Base-by-base conservation (phyloP, 2,888 invertebrate species). In the Melieria omissa region DNA sequence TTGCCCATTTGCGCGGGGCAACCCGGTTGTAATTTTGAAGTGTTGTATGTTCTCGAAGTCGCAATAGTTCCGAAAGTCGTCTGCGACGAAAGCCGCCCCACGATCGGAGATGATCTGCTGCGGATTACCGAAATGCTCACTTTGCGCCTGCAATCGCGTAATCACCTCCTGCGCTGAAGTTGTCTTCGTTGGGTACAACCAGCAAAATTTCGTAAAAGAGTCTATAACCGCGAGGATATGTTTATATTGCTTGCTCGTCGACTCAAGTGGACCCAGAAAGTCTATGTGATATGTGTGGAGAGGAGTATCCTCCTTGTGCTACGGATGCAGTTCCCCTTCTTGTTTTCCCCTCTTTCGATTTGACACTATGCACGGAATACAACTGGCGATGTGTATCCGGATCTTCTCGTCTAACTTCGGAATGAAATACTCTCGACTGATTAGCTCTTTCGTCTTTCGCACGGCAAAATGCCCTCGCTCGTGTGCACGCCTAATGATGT, bases 141-240 rank as follows among this genome's bases (percentile, higher is more conserved):
- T 81, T 42, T 83, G 82, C 4, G 74, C 29, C 6, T 66, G 70
- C 4, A 86, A 55, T 72, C 81, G 82, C 1, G 74, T 52, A 9
- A 86, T 54, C 0, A 79, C 81, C 63, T 87, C 85, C 45, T 77
- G 77, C 1, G 80, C 73, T 0, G 81, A 74, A 0, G 79, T 80
- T 3, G 78, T 72, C 65, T 83, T 84, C 0, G 78, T 79, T 1
- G 84, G 83, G 67, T 79, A 85, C 0, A 85, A 12, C 83, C 86
- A 86, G 3, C 78, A 78, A 77, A 84, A 85, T 66, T 85, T 86
- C 0, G 83, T 84, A 55, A 84, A 86, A 0, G 74, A 79, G 73
- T 86, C 86, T 0, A 86, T 74, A 0, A 85, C 74, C 0, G 82
- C 82, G 0, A 86, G 78, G 3, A 87, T 81, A 41, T 78, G 74